These are phyloP conservation scores for Mactromeris polynyma DNA, from an alignment of 2,888 invertebrate genomes.

Conservation along the genomic window DNA sequence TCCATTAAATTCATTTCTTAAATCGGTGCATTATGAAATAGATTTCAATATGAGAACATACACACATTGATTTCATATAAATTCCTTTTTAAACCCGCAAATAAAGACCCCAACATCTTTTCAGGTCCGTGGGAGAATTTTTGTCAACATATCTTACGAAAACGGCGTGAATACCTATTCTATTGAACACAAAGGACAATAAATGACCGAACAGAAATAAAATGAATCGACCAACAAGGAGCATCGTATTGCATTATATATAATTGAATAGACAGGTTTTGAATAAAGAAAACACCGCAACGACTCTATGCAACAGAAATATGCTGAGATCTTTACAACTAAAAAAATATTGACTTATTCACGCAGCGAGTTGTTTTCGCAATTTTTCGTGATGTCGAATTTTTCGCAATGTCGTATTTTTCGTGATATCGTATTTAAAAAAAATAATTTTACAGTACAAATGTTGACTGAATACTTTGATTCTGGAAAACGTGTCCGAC, in stretches of 20 bases:
- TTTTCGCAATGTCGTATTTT: too few relatives aligned
- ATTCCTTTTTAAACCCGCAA: neutral
- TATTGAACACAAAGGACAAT: constrained; percentile 34
- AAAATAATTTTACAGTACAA: too few relatives aligned
- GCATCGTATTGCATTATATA: constrained; percentile 31
- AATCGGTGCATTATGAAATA: constrained; percentile 31
- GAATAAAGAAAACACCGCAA: constrained; percentile 5
- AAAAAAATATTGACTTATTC: neutral
- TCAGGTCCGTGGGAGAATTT: constrained; percentile 42
- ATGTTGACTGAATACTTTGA: too few relatives aligned
- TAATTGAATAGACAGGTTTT: constrained; percentile 5
- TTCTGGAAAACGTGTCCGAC: too few relatives aligned
- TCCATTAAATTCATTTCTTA: constrained; percentile 7
- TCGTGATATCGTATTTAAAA: too few relatives aligned
- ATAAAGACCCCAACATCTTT: constrained; percentile 21
- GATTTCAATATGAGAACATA: constrained; percentile 25
- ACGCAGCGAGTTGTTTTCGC: too few relatives aligned
- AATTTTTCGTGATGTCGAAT: too few relatives aligned
- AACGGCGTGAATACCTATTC: constrained; percentile 37
- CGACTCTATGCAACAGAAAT: neutral
- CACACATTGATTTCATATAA: constrained; percentile 25
- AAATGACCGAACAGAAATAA: constrained; percentile 38
- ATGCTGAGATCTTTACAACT: neutral
- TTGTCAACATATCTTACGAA: constrained; percentile 36
- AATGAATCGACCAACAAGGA: constrained; percentile 33